phyloP scores from a whole-genome alignment of 2,113 vertebrate genomes.

The Columba livia region DNA sequence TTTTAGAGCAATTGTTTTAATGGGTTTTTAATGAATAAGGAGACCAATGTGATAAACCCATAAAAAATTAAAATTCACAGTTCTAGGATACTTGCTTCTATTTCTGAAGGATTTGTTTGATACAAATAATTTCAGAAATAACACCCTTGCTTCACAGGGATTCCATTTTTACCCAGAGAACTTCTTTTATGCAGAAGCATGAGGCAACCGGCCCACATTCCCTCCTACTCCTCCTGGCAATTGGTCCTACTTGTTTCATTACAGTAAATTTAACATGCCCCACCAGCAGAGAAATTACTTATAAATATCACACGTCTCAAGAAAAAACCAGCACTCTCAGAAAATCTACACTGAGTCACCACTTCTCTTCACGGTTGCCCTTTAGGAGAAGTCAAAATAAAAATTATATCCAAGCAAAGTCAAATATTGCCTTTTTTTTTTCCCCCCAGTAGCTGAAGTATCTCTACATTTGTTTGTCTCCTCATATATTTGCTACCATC shows the following conservation, averaged over 20 bases:
- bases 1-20: background rate
- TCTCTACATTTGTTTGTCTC: background rate
- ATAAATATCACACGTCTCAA: background rate
- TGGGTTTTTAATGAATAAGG: background rate
- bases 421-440: background rate
- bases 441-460: background rate
- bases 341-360: background rate
- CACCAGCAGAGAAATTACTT: background rate
- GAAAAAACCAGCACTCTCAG: background rate
- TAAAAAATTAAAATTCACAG: background rate
- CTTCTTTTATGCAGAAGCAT: background rate
- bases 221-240: constrained; percentile 3
- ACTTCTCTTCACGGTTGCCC: background rate
- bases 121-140: background rate
- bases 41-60: background rate
- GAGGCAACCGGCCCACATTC: background rate
- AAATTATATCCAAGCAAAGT: background rate
- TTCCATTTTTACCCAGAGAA: constrained; percentile 2
- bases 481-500: background rate
- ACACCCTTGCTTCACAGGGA: background rate
- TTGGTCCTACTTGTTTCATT: background rate
- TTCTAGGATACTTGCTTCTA: background rate
- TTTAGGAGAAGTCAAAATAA: background rate
- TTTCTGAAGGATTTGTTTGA: background rate
- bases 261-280: background rate